Evolutionary conservation across 2,113 vertebrate genomes (phyloP).

Genomic region (Polypterus senegalus): DNA sequence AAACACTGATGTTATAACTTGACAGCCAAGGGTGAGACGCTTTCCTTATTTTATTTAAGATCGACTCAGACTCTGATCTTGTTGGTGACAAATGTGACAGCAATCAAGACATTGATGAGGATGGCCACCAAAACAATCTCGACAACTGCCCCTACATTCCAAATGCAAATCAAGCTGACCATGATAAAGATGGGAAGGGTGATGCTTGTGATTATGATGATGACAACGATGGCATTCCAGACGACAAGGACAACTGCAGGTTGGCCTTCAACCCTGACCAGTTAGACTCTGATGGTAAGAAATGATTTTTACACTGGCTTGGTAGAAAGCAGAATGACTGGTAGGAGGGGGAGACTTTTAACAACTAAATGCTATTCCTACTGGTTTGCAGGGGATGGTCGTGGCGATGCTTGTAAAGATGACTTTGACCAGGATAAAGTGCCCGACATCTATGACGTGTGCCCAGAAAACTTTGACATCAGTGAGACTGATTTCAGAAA

Average conservation of each 20-base stretch:
- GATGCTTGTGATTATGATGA: conserved; percentile 96
- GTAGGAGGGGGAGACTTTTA: too few relatives aligned
- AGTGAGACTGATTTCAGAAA: conserved; percentile 92
- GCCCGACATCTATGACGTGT: conserved; percentile 85
- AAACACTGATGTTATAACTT: too few relatives aligned
- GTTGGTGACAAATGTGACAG: conserved; percentile 89
- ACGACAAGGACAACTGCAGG: conserved; percentile 91
- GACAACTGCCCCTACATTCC: conserved; percentile 97
- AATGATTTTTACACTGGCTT: neutral
- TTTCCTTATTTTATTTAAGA: conserved; percentile 35
- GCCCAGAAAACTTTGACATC: conserved; percentile 89
- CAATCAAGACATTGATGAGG: conserved; percentile 96
- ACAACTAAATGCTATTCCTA: neutral
- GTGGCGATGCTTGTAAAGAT: conserved; percentile 87
- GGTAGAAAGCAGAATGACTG: too few relatives aligned
- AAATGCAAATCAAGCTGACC: conserved; percentile 92
- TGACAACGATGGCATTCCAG: conserved; percentile 95
- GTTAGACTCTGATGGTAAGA: conserved; percentile 83
- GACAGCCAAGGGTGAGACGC: neutral
- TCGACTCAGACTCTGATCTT: conserved; percentile 87
- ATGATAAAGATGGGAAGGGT: conserved; percentile 94
- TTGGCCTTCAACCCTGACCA: conserved; percentile 84
- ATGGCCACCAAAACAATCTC: conserved; percentile 96
- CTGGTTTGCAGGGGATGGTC: conserved; percentile 66
- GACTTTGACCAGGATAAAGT: conserved; percentile 91